Base-by-base conservation (phyloP, 2,113 vertebrate species). In the Pelvicachromis taeniatus region DNA sequence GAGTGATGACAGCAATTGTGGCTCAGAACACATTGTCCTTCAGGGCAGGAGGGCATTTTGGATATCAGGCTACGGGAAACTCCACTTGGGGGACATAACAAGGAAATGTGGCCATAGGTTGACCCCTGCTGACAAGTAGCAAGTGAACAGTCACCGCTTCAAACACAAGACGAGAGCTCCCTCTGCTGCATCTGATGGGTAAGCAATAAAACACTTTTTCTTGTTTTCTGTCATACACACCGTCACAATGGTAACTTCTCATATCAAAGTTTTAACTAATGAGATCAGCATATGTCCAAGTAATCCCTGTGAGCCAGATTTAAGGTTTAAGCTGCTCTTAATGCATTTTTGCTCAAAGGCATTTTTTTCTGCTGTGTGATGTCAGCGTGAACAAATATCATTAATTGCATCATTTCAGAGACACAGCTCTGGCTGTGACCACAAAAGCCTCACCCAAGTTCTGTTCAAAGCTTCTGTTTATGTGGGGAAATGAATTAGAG, bases 41-140 rank as follows among this genome's bases (percentile, higher is more conserved):
- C 2, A 58, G 40, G 45, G 11, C 26, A 1, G 81, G 61, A 53
- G 81, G 7, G 26, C 42, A 75, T 61, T 82, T 55, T 35, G 29
- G 26, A 53, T 45, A 16, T 56, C 55, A 54, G 29, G 17, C 16
- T 26, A 1, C 3, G 21, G 42, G 35, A 45, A 26, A 63, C 58
- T 82, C 21, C 21, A 6, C 52, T 40, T 42, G 29, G n/a, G 38
- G 40, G 38, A 42, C n/a, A 21, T 19, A 23, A 29, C 4, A 45
- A 3, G 33, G 1, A 56, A 84, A 42, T 6, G 14, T n/a, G 17
- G 50, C 55, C 31, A 9, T 45, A 78, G 19, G 26, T 88, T 40
- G 92, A 82, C 89, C 82, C 70, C 91, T 91, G 82, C 81, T 81
- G 90, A 70, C 79, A 85, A 73, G 9, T 23, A 31, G 42, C 40